These are phyloP conservation scores for Rachycentron canadum DNA, from an alignment of 2,797 vertebrate genomes.

Conservation along the genomic window DNA sequence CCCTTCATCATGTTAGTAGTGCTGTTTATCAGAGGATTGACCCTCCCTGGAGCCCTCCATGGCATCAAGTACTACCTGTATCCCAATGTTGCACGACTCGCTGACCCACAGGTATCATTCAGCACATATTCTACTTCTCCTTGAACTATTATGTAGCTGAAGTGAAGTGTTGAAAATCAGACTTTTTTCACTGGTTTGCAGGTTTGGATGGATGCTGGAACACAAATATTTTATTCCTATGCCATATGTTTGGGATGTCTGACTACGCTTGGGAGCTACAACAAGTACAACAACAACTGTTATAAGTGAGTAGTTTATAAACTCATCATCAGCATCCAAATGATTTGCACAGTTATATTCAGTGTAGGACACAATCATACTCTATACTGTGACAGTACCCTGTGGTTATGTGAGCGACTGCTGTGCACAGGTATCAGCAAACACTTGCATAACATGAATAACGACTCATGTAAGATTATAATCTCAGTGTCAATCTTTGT, in stretches of 20 bases:
- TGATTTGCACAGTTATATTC: too few relatives aligned
- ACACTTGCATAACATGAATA: not conserved
- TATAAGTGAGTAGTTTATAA: conserved; percentile 72
- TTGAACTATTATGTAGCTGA: not conserved
- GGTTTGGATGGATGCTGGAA: conserved; percentile 87
- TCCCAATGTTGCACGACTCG: conserved; percentile 88
- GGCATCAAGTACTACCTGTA: conserved; percentile 94
- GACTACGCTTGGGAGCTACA: conserved; percentile 84
- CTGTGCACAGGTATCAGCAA: too few relatives aligned
- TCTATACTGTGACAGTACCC: not conserved
- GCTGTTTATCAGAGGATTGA: conserved; percentile 90
- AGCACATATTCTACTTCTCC: not conserved
- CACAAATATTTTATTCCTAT: conserved; percentile 85
- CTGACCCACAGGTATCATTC: conserved; percentile 91
- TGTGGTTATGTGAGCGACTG: not conserved
- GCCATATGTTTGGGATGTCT: conserved; percentile 82
- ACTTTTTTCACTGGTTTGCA: conserved; percentile 29
- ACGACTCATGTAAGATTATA: not conserved
- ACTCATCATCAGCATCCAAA: not conserved
- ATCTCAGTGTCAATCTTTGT: not conserved
- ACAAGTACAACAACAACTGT: conserved; percentile 85
- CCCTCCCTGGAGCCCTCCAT: conserved; percentile 89
- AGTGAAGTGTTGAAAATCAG: not conserved
- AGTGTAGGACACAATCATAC: not conserved
- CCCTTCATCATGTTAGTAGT: conserved; percentile 92